Evolutionary conservation across 2,888 invertebrate species (phyloP), one percentile per base, ranked within the genome.

Genomic region (Myopa tessellatipennis): DNA sequence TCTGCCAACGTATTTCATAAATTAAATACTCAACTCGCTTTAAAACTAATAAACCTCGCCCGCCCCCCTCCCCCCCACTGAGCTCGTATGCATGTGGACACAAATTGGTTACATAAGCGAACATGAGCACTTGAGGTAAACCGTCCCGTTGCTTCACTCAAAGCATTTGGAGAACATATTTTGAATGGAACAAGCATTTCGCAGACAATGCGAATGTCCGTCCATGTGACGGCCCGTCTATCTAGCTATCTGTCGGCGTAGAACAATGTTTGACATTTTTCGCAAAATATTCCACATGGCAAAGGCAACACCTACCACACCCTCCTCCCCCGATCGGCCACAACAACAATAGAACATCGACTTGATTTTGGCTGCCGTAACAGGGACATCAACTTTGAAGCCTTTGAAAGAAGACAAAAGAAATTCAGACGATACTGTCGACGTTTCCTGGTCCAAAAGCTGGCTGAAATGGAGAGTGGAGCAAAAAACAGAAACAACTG

Each of bases 361-460:
- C 55, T 36, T 5, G 12, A 58, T 36, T 70, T 70, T 52, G 14
- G 40, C 26, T 69, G 55, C 61, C 18, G 52, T 34, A 50, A 68
- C n/a, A 8, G 40, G 14, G 68, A 69, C 65, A 16, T n/a, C 36
- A 16, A 79, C 76, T 79, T 77, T 79, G 78, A 79, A 81, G 81
- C 76, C 79, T 76, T 76, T 77, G 76, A 73, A 81, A 81, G 79
- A 80, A 80, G 80, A 82, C 82, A 82, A 81, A 82, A 82, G 82
- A 81, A 79, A 81, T 82, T 81, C 78, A 78, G 78, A 80, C 79
- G 81, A 81, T 80, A 40, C 38, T 69, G 81, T 80, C 81, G 63
- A 5, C 36, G 65, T 10, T 65, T 65, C 36, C 10, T 78, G 80
- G 79, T 79, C 77, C 45, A 45, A 6, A 45, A 10, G 7, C 7